phyloP scores from a whole-genome alignment of 2,888 invertebrate species.

The Pogonocherus hispidulus region DNA sequence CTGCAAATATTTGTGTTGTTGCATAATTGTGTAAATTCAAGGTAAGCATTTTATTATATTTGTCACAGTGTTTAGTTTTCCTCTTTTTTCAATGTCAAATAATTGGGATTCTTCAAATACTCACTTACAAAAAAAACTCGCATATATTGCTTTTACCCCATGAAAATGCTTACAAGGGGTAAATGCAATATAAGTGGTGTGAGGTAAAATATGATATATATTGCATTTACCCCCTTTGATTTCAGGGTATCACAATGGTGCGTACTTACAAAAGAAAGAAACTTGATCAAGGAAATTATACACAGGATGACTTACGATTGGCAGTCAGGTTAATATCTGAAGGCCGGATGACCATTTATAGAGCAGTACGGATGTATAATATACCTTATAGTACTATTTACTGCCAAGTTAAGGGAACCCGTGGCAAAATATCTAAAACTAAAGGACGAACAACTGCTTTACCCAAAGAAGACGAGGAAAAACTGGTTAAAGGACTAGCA shows the following conservation, averaged over 20 bases:
- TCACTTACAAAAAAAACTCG: neutral
- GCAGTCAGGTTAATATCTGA: neutral
- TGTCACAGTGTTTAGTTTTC: neutral
- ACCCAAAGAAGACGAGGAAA: neutral
- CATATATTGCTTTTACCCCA: conserved; percentile 11
- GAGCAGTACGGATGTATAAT: neutral
- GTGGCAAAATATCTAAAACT: neutral
- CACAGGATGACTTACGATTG: neutral
- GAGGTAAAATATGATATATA: too few relatives aligned
- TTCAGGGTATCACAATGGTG: conserved; percentile 1
- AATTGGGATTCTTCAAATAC: neutral
- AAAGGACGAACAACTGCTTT: conserved; percentile 1
- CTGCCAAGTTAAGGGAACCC: neutral
- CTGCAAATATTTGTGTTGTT: too few relatives aligned
- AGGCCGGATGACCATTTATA: conserved; percentile 6
- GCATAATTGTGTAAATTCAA: neutral
- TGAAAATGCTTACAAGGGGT: neutral
- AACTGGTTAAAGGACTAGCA: neutral
- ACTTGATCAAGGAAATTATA: neutral
- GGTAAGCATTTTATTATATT: conserved; percentile 13
- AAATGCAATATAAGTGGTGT: neutral
- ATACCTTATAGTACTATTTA: neutral
- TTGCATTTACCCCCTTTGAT: neutral
- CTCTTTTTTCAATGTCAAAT: neutral
- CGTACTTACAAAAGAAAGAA: conserved; percentile 1